Evolutionary conservation across 64 coral and sea anemone species (phyloP).

Genomic region (Pocillopora damicornis): DNA sequence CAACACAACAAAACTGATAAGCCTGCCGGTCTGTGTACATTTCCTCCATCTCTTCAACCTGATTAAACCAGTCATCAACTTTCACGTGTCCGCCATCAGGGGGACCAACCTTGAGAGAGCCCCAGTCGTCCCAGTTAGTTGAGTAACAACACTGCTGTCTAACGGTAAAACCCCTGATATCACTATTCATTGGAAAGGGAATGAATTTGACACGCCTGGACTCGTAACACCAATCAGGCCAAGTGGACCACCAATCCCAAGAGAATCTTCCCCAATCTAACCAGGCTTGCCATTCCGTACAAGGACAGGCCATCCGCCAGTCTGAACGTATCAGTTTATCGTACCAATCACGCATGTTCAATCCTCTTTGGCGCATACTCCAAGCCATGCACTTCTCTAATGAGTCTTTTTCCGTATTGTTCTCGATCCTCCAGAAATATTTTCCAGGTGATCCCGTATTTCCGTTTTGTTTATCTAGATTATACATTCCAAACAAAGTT

Average conservation of each 20-base stretch:
- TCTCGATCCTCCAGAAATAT: slow-evolving; percentile 26
- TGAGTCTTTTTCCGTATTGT: not conserved
- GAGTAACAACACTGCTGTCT: slow-evolving; percentile 39
- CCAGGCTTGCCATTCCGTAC: slow-evolving; percentile 18
- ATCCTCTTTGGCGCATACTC: not conserved
- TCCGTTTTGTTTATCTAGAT: not conserved
- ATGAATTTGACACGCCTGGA: not conserved
- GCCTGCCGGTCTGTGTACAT: not conserved
- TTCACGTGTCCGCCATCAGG: not conserved
- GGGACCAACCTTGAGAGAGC: not conserved
- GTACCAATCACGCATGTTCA: not conserved
- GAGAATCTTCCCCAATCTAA: slow-evolving; percentile 16
- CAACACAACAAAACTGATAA: slow-evolving; percentile 33
- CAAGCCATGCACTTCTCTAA: slow-evolving; percentile 1
- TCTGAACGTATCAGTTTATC: not conserved
- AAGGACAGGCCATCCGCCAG: slow-evolving; percentile 14
- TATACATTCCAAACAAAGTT: not conserved
- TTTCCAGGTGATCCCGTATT: slow-evolving; percentile 8
- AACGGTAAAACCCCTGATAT: not conserved
- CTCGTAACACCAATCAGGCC: not conserved
- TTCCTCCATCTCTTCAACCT: not conserved
- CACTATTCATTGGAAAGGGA: no score
- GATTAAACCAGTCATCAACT: not conserved
- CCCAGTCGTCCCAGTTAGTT: not conserved
- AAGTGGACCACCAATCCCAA: slow-evolving; percentile 4